Base-by-base conservation (phyloP, 2,797 vertebrate genomes). In the Amphiprion clarkii region DNA sequence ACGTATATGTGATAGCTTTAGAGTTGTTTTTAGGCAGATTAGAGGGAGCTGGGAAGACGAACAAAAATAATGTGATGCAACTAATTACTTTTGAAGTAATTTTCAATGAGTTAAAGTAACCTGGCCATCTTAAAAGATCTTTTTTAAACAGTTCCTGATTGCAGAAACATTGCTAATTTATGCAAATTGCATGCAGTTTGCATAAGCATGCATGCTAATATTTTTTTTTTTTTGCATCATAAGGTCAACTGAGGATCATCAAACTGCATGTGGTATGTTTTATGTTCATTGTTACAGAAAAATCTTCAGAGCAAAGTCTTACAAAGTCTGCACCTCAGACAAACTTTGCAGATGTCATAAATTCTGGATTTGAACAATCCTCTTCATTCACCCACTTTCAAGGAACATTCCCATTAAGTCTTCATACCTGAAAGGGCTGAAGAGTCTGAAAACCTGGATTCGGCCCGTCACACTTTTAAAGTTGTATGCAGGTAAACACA, bases 401-500 rank as follows among this genome's bases (percentile, higher is more conserved):
- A 8, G 27, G 27, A 17, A 7, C 53, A 31, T 52, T 52, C 21
- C 51, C 51, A 31, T 55, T 9, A 31, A 53, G 10, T 53, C 21
- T 53, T 53, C 51, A 53, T 25, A 25, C 23, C 21, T 25, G 21
- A 23, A 25, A 53, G 51, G 4, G 49, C 2, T 8, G 16, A 16
- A 2, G 27, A 27, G 52, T 54, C 10, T 6, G 25, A 27, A 27
- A 14, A 27, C 27, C 52, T 54, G 53, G 8, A 29, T 29, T 31
- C 8, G 29, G 53, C 27, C 17, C 17, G 14, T n/a, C 40, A 42
- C 27, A 23, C 6, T 27, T 6, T 44, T 55, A 67, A 44, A 42
- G 23, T 66, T 67, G 2, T n/a, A 52, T 29, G 21, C 23, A 61
- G 52, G 25, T 57, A 57, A 60, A 78, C 4, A 46, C 13, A 39